phyloP scores from a whole-genome alignment of 2,113 vertebrate genomes.

The Dicerorhinus sumatrensis region DNA sequence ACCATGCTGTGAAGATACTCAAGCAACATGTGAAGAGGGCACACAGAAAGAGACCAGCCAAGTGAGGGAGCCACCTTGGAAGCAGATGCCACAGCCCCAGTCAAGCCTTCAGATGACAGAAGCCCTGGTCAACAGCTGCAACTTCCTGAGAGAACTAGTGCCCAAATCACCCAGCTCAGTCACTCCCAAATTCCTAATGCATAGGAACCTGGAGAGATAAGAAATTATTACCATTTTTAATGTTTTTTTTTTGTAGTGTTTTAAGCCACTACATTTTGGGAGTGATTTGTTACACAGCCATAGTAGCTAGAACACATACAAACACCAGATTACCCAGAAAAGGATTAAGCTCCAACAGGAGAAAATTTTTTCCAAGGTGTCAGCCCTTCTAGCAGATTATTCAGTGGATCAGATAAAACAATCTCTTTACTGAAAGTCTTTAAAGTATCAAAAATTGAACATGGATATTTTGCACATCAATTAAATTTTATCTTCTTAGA shows the following conservation, averaged over 20 bases:
- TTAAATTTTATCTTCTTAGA: background rate
- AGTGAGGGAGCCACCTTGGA: background rate
- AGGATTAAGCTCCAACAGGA: background rate
- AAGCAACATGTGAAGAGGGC: background rate
- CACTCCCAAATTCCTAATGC: background rate
- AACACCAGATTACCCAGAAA: background rate
- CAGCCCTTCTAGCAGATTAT: background rate
- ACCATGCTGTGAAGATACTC: background rate
- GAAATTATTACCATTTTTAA: background rate
- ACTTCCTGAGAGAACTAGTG: background rate
- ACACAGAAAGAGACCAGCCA: background rate
- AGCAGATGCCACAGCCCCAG: background rate
- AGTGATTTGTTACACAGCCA: background rate
- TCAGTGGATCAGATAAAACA: background rate
- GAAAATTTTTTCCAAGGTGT: background rate
- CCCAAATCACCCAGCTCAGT: background rate
- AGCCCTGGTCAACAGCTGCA: rapidly evolving
- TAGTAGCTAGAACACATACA: background rate
- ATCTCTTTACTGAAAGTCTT: background rate
- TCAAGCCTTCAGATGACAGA: rapidly evolving
- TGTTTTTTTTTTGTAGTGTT: no score
- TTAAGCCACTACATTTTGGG: background rate
- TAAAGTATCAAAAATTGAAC: background rate
- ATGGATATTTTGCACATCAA: background rate
- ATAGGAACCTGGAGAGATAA: background rate